Conservation (phyloP, 2,113 vertebrate species). For the Odocoileus virginianus region DNA sequence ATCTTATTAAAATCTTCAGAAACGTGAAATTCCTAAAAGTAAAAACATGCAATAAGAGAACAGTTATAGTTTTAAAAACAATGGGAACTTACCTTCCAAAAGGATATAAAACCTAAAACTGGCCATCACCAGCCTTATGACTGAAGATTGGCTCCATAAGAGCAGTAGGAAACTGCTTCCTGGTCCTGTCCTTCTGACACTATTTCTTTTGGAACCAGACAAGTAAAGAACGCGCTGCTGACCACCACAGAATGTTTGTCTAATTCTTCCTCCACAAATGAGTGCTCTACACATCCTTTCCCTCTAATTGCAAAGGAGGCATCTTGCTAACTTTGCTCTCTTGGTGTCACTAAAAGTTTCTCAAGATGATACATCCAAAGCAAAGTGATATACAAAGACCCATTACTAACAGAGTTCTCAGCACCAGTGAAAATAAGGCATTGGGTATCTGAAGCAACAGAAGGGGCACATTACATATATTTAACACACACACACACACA, state of each 20-base stretch:
- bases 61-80: constrained; percentile 12
- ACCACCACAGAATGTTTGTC: neutral
- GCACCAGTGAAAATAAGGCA: neutral
- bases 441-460: neutral
- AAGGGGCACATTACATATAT: neutral
- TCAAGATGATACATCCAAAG: neutral
- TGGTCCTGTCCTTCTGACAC: neutral
- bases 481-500: neutral
- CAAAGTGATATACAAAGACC: neutral
- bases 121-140: neutral
- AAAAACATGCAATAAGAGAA: constrained; percentile 44
- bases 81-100: neutral
- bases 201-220: neutral
- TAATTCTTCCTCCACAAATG: neutral
- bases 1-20: constrained; percentile 99
- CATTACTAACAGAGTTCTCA: neutral
- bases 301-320: neutral
- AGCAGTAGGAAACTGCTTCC: neutral
- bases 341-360: neutral
- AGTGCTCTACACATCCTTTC: accelerated
- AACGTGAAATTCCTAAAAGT: constrained; percentile 92
- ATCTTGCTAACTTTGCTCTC: neutral
- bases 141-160: neutral
- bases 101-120: neutral
- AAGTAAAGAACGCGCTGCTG: neutral